Conservation (phyloP, 2,797 vertebrate species). For the Arnoldichthys spilopterus region DNA sequence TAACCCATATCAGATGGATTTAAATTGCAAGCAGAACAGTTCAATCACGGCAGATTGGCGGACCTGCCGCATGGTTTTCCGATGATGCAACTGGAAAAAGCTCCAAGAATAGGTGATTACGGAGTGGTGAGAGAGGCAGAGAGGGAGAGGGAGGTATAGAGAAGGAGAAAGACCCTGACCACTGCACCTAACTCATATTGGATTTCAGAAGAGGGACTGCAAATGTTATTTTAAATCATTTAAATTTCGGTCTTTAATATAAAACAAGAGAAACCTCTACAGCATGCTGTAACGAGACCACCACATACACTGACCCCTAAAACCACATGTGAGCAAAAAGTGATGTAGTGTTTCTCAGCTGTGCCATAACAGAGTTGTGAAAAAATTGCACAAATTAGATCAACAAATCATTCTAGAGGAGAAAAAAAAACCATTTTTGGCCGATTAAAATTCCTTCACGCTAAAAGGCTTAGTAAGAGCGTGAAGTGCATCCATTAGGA, state of each 20-base stretch:
- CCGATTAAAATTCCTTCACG: background rate
- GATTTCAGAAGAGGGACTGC: constrained; percentile 54
- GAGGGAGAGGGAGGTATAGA: constrained; percentile 40
- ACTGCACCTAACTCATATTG: constrained; percentile 58
- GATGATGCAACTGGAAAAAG: constrained; percentile 83
- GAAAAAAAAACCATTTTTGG: background rate
- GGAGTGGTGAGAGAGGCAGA: constrained; percentile 62
- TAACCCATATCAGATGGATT: constrained; percentile 75
- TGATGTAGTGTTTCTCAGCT: background rate
- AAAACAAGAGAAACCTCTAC: background rate
- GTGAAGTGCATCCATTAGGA: background rate
- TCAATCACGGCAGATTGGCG: constrained; percentile 70
- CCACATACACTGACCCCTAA: background rate
- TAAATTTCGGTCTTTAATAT: constrained; percentile 13
- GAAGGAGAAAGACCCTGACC: constrained; percentile 59
- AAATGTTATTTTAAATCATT: constrained; percentile 38
- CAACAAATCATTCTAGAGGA: background rate
- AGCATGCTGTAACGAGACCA: background rate
- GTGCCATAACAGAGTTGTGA: background rate
- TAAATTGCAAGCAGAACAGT: constrained; percentile 77
- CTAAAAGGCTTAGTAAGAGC: background rate
- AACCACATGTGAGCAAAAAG: background rate
- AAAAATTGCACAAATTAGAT: background rate
- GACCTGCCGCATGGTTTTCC: constrained; percentile 76
- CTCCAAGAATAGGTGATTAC: constrained; percentile 84